Evolutionary conservation across 2,113 vertebrate species (phyloP).

Genomic region (Boleophthalmus pectinirostris): DNA sequence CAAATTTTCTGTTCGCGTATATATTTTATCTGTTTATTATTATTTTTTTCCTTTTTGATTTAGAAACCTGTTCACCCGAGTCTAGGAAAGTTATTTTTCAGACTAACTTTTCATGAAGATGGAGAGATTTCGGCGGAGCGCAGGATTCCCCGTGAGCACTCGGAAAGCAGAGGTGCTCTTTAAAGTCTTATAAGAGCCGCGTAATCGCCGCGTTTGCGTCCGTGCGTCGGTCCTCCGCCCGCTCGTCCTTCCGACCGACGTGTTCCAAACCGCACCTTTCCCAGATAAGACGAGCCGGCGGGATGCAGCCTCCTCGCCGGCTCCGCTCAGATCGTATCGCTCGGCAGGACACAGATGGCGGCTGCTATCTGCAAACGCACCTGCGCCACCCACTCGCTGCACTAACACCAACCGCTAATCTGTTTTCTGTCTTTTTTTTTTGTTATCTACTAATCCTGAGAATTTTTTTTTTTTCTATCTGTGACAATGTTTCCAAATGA

Average conservation of each 20-base stretch:
- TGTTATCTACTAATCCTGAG: neutral
- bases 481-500: neutral
- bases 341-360: slow-evolving; percentile 1
- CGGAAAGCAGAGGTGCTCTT: no score
- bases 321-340: neutral
- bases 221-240: neutral
- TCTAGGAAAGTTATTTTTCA: no score
- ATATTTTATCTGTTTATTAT: no score
- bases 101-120: no score
- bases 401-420: neutral
- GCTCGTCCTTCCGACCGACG: neutral
- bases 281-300: neutral
- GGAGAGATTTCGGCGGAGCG: no score
- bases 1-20: no score
- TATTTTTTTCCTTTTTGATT: no score
- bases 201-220: neutral
- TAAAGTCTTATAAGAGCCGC: no score
- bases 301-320: neutral
- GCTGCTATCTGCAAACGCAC: neutral
- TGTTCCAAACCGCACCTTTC: neutral
- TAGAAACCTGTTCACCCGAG: no score
- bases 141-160: no score
- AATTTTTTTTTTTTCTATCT: neutral
- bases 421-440: no score
- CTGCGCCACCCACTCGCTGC: neutral